Percentiles rank a stretch among this genome's conserved stretches.
Evolutionary conservation across 2,888 invertebrate species (phyloP).

Genomic region (Cryptops parisi): DNA sequence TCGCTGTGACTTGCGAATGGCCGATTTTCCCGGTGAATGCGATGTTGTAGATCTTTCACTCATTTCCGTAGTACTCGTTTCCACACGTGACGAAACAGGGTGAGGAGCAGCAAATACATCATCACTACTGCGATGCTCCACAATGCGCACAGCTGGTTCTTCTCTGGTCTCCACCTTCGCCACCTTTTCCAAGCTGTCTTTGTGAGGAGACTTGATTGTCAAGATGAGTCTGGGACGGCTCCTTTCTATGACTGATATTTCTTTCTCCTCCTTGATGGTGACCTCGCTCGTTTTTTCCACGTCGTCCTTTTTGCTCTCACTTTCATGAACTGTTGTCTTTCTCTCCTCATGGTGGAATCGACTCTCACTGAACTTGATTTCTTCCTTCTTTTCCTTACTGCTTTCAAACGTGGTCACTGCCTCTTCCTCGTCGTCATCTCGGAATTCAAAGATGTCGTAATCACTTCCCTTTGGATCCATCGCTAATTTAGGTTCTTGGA

Average conservation of each 20-base stretch:
- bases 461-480: constrained; percentile 33
- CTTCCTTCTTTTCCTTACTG: constrained; percentile 15
- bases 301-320: neutral
- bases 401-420: constrained; percentile 18
- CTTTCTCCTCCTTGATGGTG: constrained; percentile 16
- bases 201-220: constrained; percentile 53
- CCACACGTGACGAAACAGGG: constrained; percentile 21
- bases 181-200: constrained; percentile 18
- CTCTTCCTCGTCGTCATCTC: constrained; percentile 68
- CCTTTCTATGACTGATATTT: constrained; percentile 34
- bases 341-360: constrained; percentile 5
- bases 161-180: constrained; percentile 23
- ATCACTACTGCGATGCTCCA: constrained; percentile 10
- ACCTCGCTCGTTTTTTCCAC: neutral
- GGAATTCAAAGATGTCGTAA: constrained; percentile 77
- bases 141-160: constrained; percentile 14
- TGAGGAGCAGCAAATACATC: constrained; percentile 37
- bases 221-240: constrained; percentile 58
- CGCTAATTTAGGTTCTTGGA: constrained; percentile 5
- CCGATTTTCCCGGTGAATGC: constrained; percentile 7
- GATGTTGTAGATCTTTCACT: neutral
- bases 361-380: constrained; percentile 7
- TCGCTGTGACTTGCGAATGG: constrained; percentile 28
- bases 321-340: neutral
- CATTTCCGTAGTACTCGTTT: neutral